phyloP scores from a whole-genome alignment of 2,797 vertebrate genomes.

The Distichodus sexfasciatus region DNA sequence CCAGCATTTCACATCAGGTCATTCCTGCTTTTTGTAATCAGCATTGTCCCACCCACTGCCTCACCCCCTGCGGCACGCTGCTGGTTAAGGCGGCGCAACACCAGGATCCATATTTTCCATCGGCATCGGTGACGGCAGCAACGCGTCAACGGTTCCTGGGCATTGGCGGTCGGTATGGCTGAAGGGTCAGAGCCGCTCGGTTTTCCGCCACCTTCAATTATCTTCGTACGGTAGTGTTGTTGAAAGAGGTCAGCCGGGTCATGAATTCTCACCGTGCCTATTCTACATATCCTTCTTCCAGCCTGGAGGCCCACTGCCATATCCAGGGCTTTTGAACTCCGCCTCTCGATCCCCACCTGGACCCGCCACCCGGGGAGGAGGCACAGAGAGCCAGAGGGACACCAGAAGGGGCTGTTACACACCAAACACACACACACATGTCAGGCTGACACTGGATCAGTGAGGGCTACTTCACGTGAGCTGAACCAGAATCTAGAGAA shows the following conservation, averaged over 20 bases:
- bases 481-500: too few species aligned
- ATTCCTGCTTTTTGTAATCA: too few species aligned
- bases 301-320: conserved; percentile 93
- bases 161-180: conserved; percentile 90
- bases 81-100: conserved; percentile 90
- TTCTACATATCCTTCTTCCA: conserved; percentile 90
- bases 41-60: conserved; percentile 84
- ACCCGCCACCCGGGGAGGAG: not conserved
- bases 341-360: too few species aligned
- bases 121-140: conserved; percentile 92
- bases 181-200: too few species aligned
- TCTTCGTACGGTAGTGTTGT: conserved; percentile 79
- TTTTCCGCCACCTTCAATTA: conserved; percentile 94
- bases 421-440: too few species aligned
- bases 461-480: too few species aligned
- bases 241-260: conserved; percentile 81
- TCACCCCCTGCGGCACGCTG: conserved; percentile 48
- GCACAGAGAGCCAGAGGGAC: not conserved
- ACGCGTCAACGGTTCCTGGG: conserved; percentile 95
- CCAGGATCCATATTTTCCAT: conserved; percentile 91
- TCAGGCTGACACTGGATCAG: too few species aligned
- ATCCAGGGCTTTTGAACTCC: conserved; percentile 85
- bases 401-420: too few species aligned
- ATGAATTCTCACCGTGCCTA: conserved; percentile 85
- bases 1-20: too few species aligned